phyloP scores from a whole-genome alignment of 1,140 invertebrate genomes.

The Lanistes nyassanus region DNA sequence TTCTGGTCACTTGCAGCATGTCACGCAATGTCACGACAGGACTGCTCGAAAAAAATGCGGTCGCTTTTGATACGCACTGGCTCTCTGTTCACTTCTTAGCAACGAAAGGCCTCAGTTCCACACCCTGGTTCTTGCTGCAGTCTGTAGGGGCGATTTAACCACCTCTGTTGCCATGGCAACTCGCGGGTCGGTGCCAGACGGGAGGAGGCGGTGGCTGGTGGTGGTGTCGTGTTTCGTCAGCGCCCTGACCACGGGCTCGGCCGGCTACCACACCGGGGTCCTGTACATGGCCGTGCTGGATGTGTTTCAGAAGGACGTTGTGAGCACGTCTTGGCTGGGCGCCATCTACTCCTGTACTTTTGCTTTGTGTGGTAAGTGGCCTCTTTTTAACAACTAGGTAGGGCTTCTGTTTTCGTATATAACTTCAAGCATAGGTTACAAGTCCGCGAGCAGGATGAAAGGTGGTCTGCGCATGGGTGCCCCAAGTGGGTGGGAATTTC shows the following conservation, averaged over 20 bases:
- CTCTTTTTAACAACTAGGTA: background rate
- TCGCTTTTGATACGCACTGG: too few relatives aligned
- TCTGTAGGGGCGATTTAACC: too few relatives aligned
- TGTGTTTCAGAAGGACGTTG: conserved; percentile 11
- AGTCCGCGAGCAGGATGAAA: background rate
- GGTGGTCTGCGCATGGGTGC: background rate
- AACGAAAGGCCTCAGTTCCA: too few relatives aligned
- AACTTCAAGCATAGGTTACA: background rate
- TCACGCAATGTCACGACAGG: too few relatives aligned
- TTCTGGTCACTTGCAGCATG: too few relatives aligned
- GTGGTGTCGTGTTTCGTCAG: conserved; percentile 15
- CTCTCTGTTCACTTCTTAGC: too few relatives aligned
- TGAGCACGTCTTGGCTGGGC: conserved; percentile 21
- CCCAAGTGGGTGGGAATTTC: too few relatives aligned
- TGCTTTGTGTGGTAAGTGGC: conserved; percentile 14
- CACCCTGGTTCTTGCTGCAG: too few relatives aligned
- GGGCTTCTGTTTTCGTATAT: too few relatives aligned
- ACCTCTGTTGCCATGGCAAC: too few relatives aligned
- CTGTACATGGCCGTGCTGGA: conserved; percentile 27
- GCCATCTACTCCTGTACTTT: conserved; percentile 26
- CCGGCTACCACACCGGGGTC: conserved; percentile 15
- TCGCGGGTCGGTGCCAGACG: too few relatives aligned
- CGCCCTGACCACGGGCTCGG: conserved; percentile 6
- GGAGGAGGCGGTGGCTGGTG: background rate
- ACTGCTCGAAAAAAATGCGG: too few relatives aligned